A percentile compares a stretch with the other conserved stretches of the same genome.
These are phyloP conservation scores for Typhlomys cinereus DNA, from an alignment of 2,113 vertebrate species.

Conservation along the genomic window DNA sequence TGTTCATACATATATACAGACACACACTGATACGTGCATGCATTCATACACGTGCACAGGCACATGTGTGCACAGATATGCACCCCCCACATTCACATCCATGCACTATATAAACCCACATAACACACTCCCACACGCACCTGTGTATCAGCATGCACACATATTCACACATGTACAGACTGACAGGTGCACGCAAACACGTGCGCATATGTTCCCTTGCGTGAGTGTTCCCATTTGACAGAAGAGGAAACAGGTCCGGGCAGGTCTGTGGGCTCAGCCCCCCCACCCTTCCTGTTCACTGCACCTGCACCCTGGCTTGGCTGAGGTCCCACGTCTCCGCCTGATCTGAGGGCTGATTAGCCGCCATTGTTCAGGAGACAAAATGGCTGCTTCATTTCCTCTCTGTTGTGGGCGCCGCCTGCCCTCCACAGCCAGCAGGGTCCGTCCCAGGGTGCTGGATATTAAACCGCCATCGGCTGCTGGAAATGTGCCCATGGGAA, in stretches of 20 bases:
- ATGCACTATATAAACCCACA: neutral
- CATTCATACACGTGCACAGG: neutral
- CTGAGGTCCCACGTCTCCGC: neutral
- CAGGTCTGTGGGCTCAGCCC: fast-evolving
- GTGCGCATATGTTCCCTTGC: too few relatives aligned
- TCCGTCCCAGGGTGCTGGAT: neutral
- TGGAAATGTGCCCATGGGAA: neutral
- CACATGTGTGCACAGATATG: neutral
- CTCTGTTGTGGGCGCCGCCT: neutral
- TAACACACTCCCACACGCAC: neutral
- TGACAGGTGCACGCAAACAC: too few relatives aligned
- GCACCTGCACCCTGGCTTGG: neutral
- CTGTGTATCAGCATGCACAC: neutral
- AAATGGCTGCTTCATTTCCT: neutral
- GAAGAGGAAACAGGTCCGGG: neutral
- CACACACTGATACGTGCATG: too few relatives aligned
- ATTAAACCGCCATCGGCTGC: neutral
- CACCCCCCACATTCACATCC: neutral
- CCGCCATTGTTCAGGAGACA: neutral
- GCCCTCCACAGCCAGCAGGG: neutral
- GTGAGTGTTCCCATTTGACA: neutral
- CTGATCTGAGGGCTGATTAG: neutral
- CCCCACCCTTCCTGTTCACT: fast-evolving
- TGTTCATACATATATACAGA: too few relatives aligned
- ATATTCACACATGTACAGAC: neutral